Evolutionary conservation across 2,113 vertebrate genomes (phyloP), one percentile per base, ranked within the genome.

Genomic region (Erpornis zantholeuca): DNA sequence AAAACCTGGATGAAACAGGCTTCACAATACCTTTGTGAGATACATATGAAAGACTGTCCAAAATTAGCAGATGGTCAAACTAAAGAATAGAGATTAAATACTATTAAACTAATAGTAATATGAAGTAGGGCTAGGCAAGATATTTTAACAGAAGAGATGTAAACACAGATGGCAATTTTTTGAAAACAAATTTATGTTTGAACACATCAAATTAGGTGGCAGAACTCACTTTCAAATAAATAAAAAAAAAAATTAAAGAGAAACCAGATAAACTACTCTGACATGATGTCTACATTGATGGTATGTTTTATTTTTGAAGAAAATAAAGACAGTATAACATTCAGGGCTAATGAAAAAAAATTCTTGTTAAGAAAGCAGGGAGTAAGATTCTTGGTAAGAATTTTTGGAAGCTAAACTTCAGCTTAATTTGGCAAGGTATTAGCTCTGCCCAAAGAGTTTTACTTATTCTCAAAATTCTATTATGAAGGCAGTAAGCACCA

Each of bases 61-160:
- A 94, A 94, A 69, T 45, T 63, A 95, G 84, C 91, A 96, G 94
- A 92, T 95, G 86, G 86, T 42, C 68, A 65, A 94, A 73, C 50
- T 61, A 40, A 90, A 86, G 31, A 82, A 76, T 20, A 82, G 70
- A 72, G 40, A 86, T 85, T 79, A 93, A 79, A 79, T 72, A 83
- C 59, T 21, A 20, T 80, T 88, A 88, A 69, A 12, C 20, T 61
- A 49, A 86, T 77, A 28, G 40, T 77, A 91, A 80, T 36, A 63
- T 13, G 23, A 88, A 95, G 63, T n/a, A 88, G 50, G 83, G n/a
- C 28, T 70, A 75, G 35, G 76, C 59, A 95, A 81, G 45, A 53
- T 56, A 64, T 69, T 83, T 88, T 72, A 86, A 9, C 21, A 54
- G 63, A 88, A 60, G 59, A 82, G 25, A 78, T 57, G 35, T 23